A percentile compares a stretch with the other conserved stretches of the same genome.
phyloP scores from a whole-genome alignment of 2,797 vertebrate genomes.

The Acanthiza pusilla region DNA sequence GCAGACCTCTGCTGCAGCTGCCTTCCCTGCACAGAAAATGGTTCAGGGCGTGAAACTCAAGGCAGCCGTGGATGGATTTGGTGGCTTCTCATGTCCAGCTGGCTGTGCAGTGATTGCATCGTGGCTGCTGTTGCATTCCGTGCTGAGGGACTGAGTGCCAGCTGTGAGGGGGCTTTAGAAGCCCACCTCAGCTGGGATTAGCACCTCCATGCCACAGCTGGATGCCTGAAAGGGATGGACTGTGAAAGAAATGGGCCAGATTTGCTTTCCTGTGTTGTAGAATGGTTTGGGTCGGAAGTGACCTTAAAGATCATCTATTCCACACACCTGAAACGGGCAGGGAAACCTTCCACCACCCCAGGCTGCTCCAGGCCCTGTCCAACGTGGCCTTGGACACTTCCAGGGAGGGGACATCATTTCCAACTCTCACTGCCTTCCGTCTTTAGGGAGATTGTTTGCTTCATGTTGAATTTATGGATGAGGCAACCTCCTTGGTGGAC shows the following conservation, averaged over 20 bases:
- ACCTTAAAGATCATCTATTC: neutral
- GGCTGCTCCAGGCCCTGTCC: neutral
- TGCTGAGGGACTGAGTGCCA: neutral
- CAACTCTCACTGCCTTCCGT: neutral
- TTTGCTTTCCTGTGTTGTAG: neutral
- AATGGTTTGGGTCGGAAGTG: neutral
- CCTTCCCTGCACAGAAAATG: neutral
- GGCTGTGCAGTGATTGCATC: neutral
- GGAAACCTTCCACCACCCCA: neutral
- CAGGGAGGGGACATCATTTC: neutral
- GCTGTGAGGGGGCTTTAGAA: neutral
- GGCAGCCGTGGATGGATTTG: neutral
- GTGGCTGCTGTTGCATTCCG: neutral
- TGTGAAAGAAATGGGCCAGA: neutral
- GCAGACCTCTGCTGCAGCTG: neutral
- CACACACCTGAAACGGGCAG: neutral
- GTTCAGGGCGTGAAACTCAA: neutral
- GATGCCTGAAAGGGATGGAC: neutral
- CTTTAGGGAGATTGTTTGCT: neutral
- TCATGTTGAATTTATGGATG: neutral
- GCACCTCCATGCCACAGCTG: neutral
- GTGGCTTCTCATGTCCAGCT: neutral
- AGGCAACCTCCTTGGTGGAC: neutral
- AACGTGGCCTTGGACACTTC: rapidly evolving
- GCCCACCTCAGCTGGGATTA: slow-evolving; percentile 28